Evolutionary conservation across 2,888 invertebrate species (phyloP).

Genomic region (Melanotus villosus): DNA sequence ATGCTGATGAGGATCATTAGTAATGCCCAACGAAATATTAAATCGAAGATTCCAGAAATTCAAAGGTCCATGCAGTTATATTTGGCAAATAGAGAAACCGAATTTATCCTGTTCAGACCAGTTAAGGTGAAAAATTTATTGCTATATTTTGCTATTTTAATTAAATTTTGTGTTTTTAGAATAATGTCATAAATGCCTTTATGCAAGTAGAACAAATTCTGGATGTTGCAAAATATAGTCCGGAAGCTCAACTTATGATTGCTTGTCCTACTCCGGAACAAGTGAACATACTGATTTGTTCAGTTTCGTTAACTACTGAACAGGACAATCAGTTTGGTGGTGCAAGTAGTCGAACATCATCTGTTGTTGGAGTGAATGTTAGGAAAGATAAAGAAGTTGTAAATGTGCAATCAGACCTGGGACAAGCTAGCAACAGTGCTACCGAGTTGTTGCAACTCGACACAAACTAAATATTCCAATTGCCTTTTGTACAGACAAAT

Average conservation of each 20-base stretch:
- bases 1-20: conserved; percentile 80
- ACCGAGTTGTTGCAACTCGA: too few relatives aligned
- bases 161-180: conserved; percentile 68
- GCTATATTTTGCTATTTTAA: background rate
- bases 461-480: too few relatives aligned
- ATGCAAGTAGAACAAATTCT: conserved; percentile 87
- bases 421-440: too few relatives aligned
- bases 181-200: conserved; percentile 91
- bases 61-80: conserved; percentile 96
- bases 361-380: background rate
- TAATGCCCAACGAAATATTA: conserved; percentile 85
- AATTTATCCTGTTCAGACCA: conserved; percentile 95
- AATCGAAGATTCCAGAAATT: conserved; percentile 82
- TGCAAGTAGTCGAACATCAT: background rate
- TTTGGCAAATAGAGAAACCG: conserved; percentile 96
- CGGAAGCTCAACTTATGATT: conserved; percentile 87
- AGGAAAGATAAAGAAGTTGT: background rate
- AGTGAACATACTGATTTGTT: conserved; percentile 89
- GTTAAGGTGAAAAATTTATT: conserved; percentile 76
- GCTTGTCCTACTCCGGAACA: conserved; percentile 96
- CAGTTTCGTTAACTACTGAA: conserved; percentile 77
- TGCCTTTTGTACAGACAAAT: too few relatives aligned
- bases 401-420: too few relatives aligned
- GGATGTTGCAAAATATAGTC: conserved; percentile 80
- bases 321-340: conserved; percentile 53